Conservation (phyloP, 2,797 vertebrate genomes). For the Cuculus canorus region DNA sequence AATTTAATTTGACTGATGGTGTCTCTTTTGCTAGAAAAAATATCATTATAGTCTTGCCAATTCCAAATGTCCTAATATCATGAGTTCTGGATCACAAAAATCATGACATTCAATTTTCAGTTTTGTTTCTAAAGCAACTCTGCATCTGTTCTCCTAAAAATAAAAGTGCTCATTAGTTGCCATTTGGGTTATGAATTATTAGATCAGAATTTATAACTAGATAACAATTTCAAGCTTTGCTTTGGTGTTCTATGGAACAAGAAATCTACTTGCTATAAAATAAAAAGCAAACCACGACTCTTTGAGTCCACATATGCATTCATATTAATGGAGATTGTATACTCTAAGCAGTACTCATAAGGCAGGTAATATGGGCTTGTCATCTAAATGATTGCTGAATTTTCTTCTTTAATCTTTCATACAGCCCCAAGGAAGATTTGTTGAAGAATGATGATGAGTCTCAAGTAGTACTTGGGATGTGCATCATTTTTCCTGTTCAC, state of each 20-base stretch:
- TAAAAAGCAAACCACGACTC: background rate
- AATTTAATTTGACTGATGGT: background rate
- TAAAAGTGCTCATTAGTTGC: slow-evolving; percentile 53
- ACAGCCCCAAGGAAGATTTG: background rate
- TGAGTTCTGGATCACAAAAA: slow-evolving; percentile 28
- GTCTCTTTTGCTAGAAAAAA: background rate
- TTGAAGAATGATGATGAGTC: background rate
- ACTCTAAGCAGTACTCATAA: background rate
- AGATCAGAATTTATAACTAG: slow-evolving; percentile 32
- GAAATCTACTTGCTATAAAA: background rate
- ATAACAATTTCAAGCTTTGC: slow-evolving; percentile 10
- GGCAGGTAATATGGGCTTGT: background rate
- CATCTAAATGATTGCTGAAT: background rate
- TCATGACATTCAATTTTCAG: slow-evolving; percentile 14
- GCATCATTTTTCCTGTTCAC: background rate
- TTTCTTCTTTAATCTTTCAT: background rate
- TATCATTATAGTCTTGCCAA: background rate
- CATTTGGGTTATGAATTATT: slow-evolving; percentile 51
- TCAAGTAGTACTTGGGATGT: background rate
- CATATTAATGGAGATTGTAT: background rate
- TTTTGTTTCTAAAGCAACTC: slow-evolving; percentile 20
- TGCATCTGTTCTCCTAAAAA: slow-evolving; percentile 61
- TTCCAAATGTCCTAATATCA: background rate
- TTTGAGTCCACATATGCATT: background rate
- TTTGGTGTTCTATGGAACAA: background rate